Conservation (phyloP, 2,113 vertebrate genomes). For the Hyperopisus bebe region DNA sequence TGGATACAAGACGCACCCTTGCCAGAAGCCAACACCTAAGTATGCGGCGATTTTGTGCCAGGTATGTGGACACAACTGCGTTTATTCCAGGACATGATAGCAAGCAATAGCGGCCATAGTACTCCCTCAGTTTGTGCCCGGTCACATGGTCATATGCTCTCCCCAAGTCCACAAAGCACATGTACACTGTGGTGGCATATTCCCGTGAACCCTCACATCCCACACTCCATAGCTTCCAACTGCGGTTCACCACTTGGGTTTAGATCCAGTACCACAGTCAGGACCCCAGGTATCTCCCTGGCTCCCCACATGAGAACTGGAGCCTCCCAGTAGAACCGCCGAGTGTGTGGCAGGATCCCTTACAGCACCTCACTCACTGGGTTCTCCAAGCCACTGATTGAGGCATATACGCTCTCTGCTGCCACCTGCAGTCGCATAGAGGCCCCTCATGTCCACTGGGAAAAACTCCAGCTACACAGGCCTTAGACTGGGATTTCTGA, state of each 20-base stretch:
- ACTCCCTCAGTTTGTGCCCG: no score
- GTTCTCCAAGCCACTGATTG: neutral
- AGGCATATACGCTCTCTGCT: neutral
- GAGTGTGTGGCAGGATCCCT: neutral
- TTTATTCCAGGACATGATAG: neutral
- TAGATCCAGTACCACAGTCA: neutral
- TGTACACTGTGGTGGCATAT: neutral
- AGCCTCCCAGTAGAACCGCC: neutral
- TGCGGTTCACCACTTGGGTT: neutral
- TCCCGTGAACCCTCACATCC: neutral
- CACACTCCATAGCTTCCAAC: neutral
- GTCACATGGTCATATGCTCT: no score
- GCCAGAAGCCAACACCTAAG: neutral
- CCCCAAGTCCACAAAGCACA: no score
- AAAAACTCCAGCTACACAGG: neutral
- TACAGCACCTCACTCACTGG: neutral
- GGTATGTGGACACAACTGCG: neutral
- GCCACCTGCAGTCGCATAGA: neutral
- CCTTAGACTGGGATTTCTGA: neutral
- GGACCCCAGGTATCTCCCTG: neutral
- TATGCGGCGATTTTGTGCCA: neutral
- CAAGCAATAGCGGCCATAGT: no score
- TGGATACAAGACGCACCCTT: neutral
- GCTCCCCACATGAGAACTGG: neutral
- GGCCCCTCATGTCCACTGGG: neutral